Conservation (phyloP, 2,888 invertebrate species). For the Yponomeuta sedellus region DNA sequence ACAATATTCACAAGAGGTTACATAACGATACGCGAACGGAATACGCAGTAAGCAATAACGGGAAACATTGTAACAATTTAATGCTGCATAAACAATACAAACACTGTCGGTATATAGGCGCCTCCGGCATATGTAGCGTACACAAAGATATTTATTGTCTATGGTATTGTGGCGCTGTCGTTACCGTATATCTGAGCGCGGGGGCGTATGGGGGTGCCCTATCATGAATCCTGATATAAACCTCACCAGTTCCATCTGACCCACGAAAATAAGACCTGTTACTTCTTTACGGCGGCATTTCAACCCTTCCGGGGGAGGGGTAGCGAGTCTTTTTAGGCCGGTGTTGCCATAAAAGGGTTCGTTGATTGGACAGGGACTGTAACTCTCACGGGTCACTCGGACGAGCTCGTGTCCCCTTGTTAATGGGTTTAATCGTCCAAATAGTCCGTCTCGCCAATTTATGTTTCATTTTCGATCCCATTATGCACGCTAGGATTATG, state of each 20-base stretch:
- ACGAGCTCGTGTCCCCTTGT: conserved; percentile 55
- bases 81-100: conserved; percentile 73
- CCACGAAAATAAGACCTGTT: conserved; percentile 32
- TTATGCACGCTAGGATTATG: conserved; percentile 67
- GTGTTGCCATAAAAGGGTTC: conserved; percentile 52
- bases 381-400: conserved; percentile 47
- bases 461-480: conserved; percentile 76
- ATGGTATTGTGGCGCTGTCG: conserved; percentile 72
- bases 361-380: conserved; percentile 59
- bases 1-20: conserved; percentile 28
- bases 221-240: conserved; percentile 72
- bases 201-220: conserved; percentile 62
- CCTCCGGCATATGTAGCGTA: conserved; percentile 59
- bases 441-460: conserved; percentile 68
- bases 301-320: conserved; percentile 8
- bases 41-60: conserved; percentile 74
- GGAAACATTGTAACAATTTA: conserved; percentile 74
- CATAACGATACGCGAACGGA: conserved; percentile 63
- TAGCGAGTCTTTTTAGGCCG: conserved; percentile 20
- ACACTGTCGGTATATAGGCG: conserved; percentile 56
- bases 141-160: conserved; percentile 67
- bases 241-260: conserved; percentile 51
- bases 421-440: conserved; percentile 73
- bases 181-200: conserved; percentile 69
- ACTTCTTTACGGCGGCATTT: background rate